Conservation (phyloP, 2,888 invertebrate species). For the Dione juno region DNA sequence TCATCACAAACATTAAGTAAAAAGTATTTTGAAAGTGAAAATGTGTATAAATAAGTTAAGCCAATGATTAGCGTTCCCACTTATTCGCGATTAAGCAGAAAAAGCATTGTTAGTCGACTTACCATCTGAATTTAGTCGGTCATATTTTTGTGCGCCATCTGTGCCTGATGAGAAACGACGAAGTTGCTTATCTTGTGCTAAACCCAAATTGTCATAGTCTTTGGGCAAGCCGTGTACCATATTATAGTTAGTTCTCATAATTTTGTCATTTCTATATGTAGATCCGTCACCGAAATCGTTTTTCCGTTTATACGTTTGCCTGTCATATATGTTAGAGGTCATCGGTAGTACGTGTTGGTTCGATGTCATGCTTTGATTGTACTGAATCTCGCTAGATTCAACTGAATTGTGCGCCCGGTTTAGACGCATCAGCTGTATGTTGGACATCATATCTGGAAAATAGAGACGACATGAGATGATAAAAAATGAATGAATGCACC, state of each 20-base stretch:
- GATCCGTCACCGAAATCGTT: conserved; percentile 73
- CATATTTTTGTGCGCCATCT: conserved; percentile 67
- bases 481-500: too few relatives aligned
- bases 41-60: conserved; percentile 49
- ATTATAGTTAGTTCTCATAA: conserved; percentile 70
- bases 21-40: background rate
- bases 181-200: conserved; percentile 63
- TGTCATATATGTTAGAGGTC: conserved; percentile 70
- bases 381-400: conserved; percentile 74
- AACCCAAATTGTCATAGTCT: conserved; percentile 62
- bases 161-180: conserved; percentile 64
- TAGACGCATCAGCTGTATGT: conserved; percentile 68
- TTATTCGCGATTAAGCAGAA: conserved; percentile 45
- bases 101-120: conserved; percentile 52
- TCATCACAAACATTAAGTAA: background rate
- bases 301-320: conserved; percentile 72
- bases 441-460: conserved; percentile 70
- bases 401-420: conserved; percentile 66
- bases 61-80: conserved; percentile 53
- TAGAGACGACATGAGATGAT: background rate
- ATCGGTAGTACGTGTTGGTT: conserved; percentile 65
- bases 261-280: conserved; percentile 71
- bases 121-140: conserved; percentile 77
- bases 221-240: conserved; percentile 67
- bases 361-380: conserved; percentile 63